Conservation (phyloP, 2,888 invertebrate species). For the Chrysina gloriosa region DNA sequence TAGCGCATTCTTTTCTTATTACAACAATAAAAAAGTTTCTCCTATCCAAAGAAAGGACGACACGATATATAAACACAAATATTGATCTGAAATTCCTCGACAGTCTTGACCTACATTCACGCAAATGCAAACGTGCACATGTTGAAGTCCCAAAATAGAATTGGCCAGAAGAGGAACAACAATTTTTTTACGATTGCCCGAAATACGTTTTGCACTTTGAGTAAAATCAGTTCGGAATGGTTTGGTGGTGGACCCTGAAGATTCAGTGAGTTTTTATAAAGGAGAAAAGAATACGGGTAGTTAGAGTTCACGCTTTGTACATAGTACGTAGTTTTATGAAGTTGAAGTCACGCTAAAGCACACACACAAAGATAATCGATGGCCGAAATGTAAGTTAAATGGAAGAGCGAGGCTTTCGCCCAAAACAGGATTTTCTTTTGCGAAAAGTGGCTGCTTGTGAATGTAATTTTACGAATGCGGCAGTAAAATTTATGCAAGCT, state of each 20-base stretch:
- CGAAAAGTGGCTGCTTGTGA: too few species aligned
- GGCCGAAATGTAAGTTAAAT: constrained; percentile 24
- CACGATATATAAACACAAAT: not conserved
- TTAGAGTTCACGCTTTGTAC: too few species aligned
- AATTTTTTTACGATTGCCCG: not conserved
- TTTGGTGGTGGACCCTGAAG: constrained; percentile 12
- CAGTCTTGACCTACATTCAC: not conserved
- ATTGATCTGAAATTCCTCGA: not conserved
- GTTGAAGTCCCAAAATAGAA: constrained; percentile 4
- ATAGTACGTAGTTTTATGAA: too few species aligned
- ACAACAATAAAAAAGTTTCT: too few species aligned
- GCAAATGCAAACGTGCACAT: not conserved
- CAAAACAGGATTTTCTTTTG: not conserved
- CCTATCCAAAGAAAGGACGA: too few species aligned
- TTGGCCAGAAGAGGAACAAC: not conserved
- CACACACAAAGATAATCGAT: not conserved
- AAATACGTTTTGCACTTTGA: not conserved
- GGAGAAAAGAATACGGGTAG: too few species aligned
- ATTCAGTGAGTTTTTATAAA: constrained; percentile 13
- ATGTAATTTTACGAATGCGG: too few species aligned
- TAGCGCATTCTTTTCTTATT: too few species aligned
- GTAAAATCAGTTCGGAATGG: constrained; percentile 5
- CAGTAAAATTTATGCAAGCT: too few species aligned
- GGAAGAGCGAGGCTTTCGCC: not conserved
- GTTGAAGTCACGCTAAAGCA: too few species aligned